Base-by-base conservation (phyloP, 2,797 vertebrate genomes). In the Gallinago nigripennis region DNA sequence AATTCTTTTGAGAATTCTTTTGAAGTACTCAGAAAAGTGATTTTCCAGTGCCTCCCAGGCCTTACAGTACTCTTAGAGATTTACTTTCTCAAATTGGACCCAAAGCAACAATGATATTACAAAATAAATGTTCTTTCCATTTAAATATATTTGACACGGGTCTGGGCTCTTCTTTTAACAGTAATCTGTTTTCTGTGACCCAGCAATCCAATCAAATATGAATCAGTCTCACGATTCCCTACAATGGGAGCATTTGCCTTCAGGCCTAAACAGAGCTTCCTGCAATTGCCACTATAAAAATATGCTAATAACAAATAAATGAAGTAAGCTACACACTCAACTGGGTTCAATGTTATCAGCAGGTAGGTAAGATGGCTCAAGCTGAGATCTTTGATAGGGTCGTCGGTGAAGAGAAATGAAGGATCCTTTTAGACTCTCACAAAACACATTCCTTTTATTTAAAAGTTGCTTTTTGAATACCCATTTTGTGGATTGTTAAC, bases 1-100 rank as follows among this genome's bases (percentile, higher is more conserved):
- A 87, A 95, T 86, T 86, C 61, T 93, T 95, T 57, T 84, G 86
- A 97, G 53, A 28, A 64, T 93, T 92, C 66, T 92, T 92, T 82
- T 94, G 64, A 96, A 95, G 72, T 60, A 69, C 37, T 81, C 5
- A 78, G 60, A 94, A 92, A 90, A 92, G 80, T 63, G 79, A 94
- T 94, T 95, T 95, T 95, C 50, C 19, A 82, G 57, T 76, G 68
- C 65, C 66, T 93, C 24, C 58, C 77, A 89, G 68, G 82, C 57
- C 45, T 94, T 75, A 69, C 19, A 86, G 58, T 82, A 51, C 18
- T 94, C 66, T 76, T 37, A 83, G 60, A 94, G 64, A 88, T 81
- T 84, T 95, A 57, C 68, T 94, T 87, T 76, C n/a, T 93, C 66
- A 82, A 84, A 84, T 14, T 61, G 70, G 56, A 93, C 53, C 24